Base-by-base conservation (phyloP, 1,140 invertebrate species). In the Trinorchestia longiramus region DNA sequence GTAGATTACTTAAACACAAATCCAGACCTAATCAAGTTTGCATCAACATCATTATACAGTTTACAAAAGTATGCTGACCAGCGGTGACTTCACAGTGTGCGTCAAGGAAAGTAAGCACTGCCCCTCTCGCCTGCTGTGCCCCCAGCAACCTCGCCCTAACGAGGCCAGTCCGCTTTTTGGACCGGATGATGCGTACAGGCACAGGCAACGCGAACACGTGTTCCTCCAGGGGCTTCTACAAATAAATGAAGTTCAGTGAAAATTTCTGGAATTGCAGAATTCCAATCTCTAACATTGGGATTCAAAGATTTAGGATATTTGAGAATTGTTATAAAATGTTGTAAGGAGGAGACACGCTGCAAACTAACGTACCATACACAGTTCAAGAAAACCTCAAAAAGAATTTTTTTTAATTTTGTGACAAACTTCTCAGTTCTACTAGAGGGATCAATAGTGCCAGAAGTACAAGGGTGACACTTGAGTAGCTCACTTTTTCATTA, bases 21-120 rank as follows among this genome's bases (percentile, higher is more conserved):
- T 19, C 19, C 19, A 8, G 47, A 53, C 47, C 19, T 53, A 53
- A n/a, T n/a, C 47, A 53, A 53, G 6, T 53, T 53, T 53, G 6
- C 19, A 53, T n/a, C 47, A 53, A 53, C 62, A 36, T 77, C 28
- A 3, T 19, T 77, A 77, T 19, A 23, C 1, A 77, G 62, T 77
- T 23, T 23, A 53, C 1, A 23, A 15, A 77, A 77, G 15, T 90
- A 19, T 90, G 94, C 92, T 96, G 23, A 96, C 95, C 96, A 95
- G 57, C 96, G 40, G 99, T 99, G 97, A 98, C 98, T 98, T 99
- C 99, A 97, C 99, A 99, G 97, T 99, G 99, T 43, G 99, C 99
- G 97, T 99, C 99, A 17, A 99, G 97, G 97, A 99, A 99, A 23
- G 98, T 98, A 3, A 99, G 97, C 53, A 99, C 98, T 97, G 99